A percentile compares a stretch with the other conserved stretches of the same genome.
phyloP scores from a whole-genome alignment of 2,113 vertebrate genomes.

The Silurus asotus region DNA sequence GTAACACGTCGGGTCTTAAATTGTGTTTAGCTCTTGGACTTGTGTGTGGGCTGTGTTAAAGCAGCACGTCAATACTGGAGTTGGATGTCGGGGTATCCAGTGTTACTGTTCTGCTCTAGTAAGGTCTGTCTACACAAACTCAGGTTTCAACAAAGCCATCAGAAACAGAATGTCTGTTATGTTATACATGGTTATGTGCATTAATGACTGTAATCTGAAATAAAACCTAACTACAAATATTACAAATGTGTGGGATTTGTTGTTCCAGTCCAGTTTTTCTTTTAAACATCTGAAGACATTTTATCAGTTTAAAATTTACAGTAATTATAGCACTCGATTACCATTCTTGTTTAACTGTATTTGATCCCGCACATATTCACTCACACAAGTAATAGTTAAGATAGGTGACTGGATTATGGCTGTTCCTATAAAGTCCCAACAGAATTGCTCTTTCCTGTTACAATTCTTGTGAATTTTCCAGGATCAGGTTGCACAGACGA shows the following conservation, averaged over 20 bases:
- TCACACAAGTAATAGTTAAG: neutral
- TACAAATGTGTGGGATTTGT: neutral
- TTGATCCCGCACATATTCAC: neutral
- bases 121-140: conserved; percentile 61
- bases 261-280: neutral
- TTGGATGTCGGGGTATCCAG: conserved; percentile 72
- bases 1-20: neutral
- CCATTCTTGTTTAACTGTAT: neutral
- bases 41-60: conserved; percentile 68
- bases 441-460: neutral
- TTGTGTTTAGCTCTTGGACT: conserved; percentile 2
- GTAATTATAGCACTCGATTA: neutral
- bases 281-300: neutral
- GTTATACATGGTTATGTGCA: neutral
- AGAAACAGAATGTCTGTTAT: neutral
- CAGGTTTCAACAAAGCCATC: neutral
- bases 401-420: neutral
- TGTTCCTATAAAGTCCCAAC: neutral
- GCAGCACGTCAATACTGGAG: conserved; percentile 85
- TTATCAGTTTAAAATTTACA: neutral
- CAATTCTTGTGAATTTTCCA: neutral
- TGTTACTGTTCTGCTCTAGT: conserved; percentile 82
- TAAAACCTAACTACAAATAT: neutral
- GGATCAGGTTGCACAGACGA: neutral
- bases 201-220: neutral